Evolutionary conservation across 1,140 invertebrate species (phyloP), one percentile per base, ranked within the genome.

Genomic region (Parapsyche elsis): DNA sequence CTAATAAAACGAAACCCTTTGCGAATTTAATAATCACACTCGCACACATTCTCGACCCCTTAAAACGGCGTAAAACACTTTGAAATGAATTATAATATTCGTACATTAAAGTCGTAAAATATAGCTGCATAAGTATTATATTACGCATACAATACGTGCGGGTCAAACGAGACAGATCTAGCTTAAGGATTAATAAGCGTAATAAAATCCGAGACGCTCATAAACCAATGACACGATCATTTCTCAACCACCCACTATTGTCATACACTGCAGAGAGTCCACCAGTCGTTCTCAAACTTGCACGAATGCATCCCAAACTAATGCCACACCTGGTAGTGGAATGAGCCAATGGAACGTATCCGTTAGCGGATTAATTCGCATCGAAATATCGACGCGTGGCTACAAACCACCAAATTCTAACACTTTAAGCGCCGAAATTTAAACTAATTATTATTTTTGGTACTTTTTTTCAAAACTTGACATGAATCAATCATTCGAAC

Each of bases 151-250:
- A 1, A 14, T 53, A 53, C 10, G 2, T 53, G 2, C 49, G 12
- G 10, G 24, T 24, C 9, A 67, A 67, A 67, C 9, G 57, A 19
- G 64, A 67, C 64, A 30, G 64, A 67, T 67, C 64, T 67, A 67
- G 64, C 24, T 9, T 67, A 14, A 67, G 23, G 64, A 67, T 67
- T 67, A 67, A 67, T 67, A 67, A 21, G 9, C 21, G 21, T 14
- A 67, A 67, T 67, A 67, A 67, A 67, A 67, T 67, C 24, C 64
- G 64, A 67, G 21, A 67, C 64, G 64, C 64, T 67, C 64, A 67
- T 67, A 67, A 67, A 67, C 64, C 64, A 67, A 67, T 67, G 64
- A 67, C 64, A 67, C 64, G 64, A 26, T 26, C 64, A 23, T 67
- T 67, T 23, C 24, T 67, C 64, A 67, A 26, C 30, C 64, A 67